These are phyloP conservation scores for Slavum lentiscoides DNA, from an alignment of 2,888 invertebrate genomes.

Conservation along the genomic window DNA sequence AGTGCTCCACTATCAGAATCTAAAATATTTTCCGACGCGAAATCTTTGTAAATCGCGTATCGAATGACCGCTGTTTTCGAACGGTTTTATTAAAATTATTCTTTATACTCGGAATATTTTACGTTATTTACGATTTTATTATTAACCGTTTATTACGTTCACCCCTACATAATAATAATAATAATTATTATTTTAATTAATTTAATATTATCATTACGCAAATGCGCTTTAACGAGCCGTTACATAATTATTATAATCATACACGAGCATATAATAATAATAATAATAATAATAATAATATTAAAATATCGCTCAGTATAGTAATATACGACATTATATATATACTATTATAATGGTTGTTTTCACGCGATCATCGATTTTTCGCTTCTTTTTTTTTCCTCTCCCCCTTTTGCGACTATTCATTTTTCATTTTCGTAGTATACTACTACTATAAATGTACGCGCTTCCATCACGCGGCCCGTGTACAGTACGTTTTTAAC, in stretches of 20 bases:
- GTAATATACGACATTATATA: background rate
- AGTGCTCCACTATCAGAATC: no score
- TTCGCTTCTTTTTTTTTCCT: background rate
- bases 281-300: slow-evolving; percentile 5
- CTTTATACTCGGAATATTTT: no score
- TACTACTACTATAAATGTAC: background rate
- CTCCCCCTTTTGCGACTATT: no score
- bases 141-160: no score
- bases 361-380: slow-evolving; percentile 43
- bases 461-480: background rate
- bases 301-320: background rate
- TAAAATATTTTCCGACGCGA: no score
- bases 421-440: background rate
- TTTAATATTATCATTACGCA: slow-evolving; percentile 10
- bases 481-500: background rate
- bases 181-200: no score
- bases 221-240: slow-evolving; percentile 9
- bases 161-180: no score
- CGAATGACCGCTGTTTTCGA: no score
- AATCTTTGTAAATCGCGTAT: no score
- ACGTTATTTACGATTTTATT: no score
- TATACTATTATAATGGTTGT: slow-evolving; percentile 26
- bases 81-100: no score
- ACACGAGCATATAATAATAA: background rate
- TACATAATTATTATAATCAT: no score